Conservation (phyloP, 2,888 invertebrate genomes). For the Eupithecia tripunctaria region DNA sequence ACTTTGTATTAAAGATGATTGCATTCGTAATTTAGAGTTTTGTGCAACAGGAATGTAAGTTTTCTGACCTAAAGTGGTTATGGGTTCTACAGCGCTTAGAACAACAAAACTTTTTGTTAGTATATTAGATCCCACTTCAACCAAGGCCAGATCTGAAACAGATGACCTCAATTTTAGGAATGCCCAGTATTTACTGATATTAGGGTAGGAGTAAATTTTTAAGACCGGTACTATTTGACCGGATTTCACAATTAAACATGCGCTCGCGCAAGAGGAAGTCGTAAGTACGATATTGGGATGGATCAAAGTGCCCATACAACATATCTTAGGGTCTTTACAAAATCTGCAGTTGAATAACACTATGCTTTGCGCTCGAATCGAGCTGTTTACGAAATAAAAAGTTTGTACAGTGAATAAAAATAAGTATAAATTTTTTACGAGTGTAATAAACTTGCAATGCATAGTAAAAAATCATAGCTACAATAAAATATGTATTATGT, state of each 20-base stretch:
- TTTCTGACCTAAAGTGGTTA: constrained; percentile 50
- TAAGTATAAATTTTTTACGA: constrained; percentile 21
- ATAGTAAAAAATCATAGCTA: constrained; percentile 15
- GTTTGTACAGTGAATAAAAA: constrained; percentile 16
- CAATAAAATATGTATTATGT: neutral
- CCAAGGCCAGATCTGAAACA: constrained; percentile 21
- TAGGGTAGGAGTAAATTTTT: constrained; percentile 42
- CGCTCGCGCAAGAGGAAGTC: constrained; percentile 60
- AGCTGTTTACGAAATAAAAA: constrained; percentile 35
- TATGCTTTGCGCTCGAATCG: constrained; percentile 49
- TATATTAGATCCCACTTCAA: constrained; percentile 8
- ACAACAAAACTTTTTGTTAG: constrained; percentile 34
- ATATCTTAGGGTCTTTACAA: constrained; percentile 43
- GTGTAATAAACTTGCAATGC: constrained; percentile 15
- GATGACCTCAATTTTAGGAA: neutral
- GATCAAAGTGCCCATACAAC: constrained; percentile 62
- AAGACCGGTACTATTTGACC: constrained; percentile 39
- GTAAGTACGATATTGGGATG: constrained; percentile 57
- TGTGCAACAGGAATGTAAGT: constrained; percentile 53
- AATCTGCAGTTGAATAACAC: constrained; percentile 54
- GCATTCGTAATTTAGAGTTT: constrained; percentile 41
- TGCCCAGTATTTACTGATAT: constrained; percentile 16
- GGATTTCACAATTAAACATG: constrained; percentile 51
- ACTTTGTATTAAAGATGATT: constrained; percentile 50
- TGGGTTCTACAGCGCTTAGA: constrained; percentile 53